phyloP scores from a whole-genome alignment of 2,888 invertebrate species.

The Rhodophaea formosa region DNA sequence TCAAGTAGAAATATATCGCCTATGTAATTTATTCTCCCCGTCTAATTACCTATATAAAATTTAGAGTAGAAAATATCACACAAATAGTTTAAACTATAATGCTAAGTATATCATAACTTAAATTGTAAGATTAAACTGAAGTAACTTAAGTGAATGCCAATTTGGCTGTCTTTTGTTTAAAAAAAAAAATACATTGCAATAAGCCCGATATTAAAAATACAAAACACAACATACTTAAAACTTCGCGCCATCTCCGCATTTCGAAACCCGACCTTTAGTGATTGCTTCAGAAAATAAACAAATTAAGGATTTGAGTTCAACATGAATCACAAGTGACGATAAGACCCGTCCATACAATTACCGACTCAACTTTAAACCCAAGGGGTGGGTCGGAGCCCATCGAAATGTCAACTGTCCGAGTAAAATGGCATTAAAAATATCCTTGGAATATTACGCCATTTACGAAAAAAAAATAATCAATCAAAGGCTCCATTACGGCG shows the following conservation, averaged over 20 bases:
- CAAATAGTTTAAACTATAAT: too few species aligned
- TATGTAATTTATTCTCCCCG: too few species aligned
- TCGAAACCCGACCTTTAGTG: constrained; percentile 26
- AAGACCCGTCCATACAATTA: constrained; percentile 26
- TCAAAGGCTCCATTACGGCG: neutral
- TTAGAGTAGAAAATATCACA: too few species aligned
- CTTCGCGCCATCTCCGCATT: constrained; percentile 6
- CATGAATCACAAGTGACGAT: constrained; percentile 23
- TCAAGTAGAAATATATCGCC: too few species aligned
- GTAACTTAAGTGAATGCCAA: too few species aligned
- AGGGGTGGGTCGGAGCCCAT: constrained; percentile 28
- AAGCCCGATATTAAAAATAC: neutral
- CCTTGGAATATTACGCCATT: constrained; percentile 6
- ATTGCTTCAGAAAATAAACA: constrained; percentile 20
- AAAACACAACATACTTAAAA: neutral
- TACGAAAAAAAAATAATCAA: constrained; percentile 4
- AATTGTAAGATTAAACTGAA: too few species aligned
- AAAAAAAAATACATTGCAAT: neutral
- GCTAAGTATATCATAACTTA: too few species aligned
- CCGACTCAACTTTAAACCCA: constrained; percentile 24
- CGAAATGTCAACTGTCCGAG: constrained; percentile 25
- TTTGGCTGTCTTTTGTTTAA: too few species aligned
- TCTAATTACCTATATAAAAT: too few species aligned
- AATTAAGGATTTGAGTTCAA: constrained; percentile 21
- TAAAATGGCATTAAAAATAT: constrained; percentile 9